Base-by-base conservation (phyloP, 2,888 invertebrate species). In the Melieria crassipennis region DNA sequence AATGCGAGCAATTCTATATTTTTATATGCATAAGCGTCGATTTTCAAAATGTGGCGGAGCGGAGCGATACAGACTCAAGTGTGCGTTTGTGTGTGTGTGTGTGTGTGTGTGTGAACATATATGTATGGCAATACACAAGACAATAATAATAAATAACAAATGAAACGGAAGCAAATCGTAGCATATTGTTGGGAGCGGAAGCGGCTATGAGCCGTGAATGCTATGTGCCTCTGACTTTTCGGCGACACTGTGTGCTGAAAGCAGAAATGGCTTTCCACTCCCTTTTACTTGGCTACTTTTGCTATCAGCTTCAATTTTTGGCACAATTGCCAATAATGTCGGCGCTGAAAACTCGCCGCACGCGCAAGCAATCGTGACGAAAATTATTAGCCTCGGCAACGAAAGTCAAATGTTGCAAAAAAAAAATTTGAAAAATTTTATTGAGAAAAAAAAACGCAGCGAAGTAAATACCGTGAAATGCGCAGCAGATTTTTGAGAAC, bases 61-160 rank as follows among this genome's bases (percentile, higher is more conserved):
- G 13, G 9, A 46, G n/a, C 10, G 4, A 61, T 61, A 13, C 58
- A 58, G 10, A 58, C 10, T 4, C 57, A 11, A n/a, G 13, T 45
- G n/a, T 52, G 9, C 60, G 43, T 48, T n/a, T 47, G n/a, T 60
- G 7, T 48, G 11, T 45, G 13, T 60, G 48, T 48, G 5, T n/a
- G 30, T 47, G n/a, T 47, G n/a, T 60, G 7, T 48, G 47, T 58
- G 30, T 13, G 30, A 5, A 57, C 30, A 57, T 10, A 57, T 16
- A 30, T 16, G 16, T 7, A 30, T 5, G 46, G 16, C 58, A 16
- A 11, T 46, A 58, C 7, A 65, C 42, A 56, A 64, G 65, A 67
- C 63, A 67, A 71, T 67, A 66, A 70, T 42, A 70, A 70, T 70
- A 70, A 70, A 70, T 65, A 70, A 61, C 65, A 65, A 65, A 70